A percentile compares a stretch with the other conserved stretches of the same genome.
Evolutionary conservation across 2,113 vertebrate species (phyloP).

Genomic region (Nanorana parkeri): DNA sequence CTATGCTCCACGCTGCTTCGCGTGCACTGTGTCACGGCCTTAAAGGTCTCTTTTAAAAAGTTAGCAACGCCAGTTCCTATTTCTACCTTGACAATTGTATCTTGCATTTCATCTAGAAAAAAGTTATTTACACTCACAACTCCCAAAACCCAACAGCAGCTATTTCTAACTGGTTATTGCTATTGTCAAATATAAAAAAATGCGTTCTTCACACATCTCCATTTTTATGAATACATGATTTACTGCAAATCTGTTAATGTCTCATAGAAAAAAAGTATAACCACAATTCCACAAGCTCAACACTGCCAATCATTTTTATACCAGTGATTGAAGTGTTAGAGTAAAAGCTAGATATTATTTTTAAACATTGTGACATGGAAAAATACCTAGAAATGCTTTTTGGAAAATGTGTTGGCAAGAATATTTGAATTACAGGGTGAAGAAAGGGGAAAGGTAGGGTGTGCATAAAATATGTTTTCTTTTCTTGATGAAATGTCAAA

Average conservation of each 20-base stretch:
- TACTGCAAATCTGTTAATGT: slow-evolving; percentile 14
- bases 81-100: too few relatives aligned
- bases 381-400: slow-evolving; percentile 33
- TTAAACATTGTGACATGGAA: slow-evolving; percentile 49
- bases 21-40: too few relatives aligned
- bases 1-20: too few relatives aligned
- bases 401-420: slow-evolving; percentile 37
- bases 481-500: slow-evolving; percentile 9
- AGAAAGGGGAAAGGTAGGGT: neutral
- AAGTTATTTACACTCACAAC: too few relatives aligned
- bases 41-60: too few relatives aligned
- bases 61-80: too few relatives aligned
- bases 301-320: slow-evolving; percentile 41
- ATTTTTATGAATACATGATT: neutral
- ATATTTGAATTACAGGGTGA: slow-evolving; percentile 17
- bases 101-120: too few relatives aligned
- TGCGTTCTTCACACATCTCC: neutral
- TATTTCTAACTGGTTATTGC: neutral
- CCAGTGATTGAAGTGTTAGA: slow-evolving; percentile 40
- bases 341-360: slow-evolving; percentile 38
- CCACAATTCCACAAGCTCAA: slow-evolving; percentile 28
- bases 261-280: neutral
- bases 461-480: slow-evolving; percentile 1
- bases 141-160: too few relatives aligned
- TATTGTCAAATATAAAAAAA: neutral